Evolutionary conservation across 2,888 invertebrate species (phyloP).

Genomic region (Scelioninae gen. 2): DNA sequence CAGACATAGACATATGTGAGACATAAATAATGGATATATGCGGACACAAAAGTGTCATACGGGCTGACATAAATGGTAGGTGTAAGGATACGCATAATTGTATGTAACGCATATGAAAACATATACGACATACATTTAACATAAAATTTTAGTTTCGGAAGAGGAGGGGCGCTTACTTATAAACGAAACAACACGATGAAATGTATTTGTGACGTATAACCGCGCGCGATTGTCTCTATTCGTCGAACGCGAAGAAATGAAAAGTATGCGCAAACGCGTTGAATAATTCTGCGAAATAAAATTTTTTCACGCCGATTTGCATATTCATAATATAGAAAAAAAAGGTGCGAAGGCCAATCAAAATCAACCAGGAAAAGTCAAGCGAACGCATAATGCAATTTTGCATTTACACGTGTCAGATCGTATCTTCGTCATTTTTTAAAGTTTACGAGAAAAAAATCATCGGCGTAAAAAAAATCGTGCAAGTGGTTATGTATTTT

Average conservation of each 20-base stretch:
- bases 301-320: constrained; percentile 34
- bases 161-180: constrained; percentile 19
- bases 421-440: constrained; percentile 42
- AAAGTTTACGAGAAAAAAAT: constrained; percentile 25
- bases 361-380: constrained; percentile 61
- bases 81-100: too few relatives aligned
- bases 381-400: constrained; percentile 45
- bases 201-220: constrained; percentile 7
- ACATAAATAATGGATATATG: too few relatives aligned
- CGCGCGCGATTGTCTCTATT: neutral
- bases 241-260: constrained; percentile 22
- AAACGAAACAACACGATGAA: constrained; percentile 24
- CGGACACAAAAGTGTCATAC: too few relatives aligned
- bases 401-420: constrained; percentile 50
- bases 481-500: constrained; percentile 31
- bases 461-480: constrained; percentile 12
- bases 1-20: too few relatives aligned
- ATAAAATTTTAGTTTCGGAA: neutral
- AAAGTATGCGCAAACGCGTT: constrained; percentile 35
- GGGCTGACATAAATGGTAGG: too few relatives aligned
- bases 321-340: constrained; percentile 54
- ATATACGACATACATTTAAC: too few relatives aligned
- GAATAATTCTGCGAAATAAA: constrained; percentile 50
- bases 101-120: too few relatives aligned
- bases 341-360: constrained; percentile 51